Evolutionary conservation across 2,113 vertebrate species (phyloP), one percentile per base, ranked within the genome.

Genomic region (Pampusana beccarii): DNA sequence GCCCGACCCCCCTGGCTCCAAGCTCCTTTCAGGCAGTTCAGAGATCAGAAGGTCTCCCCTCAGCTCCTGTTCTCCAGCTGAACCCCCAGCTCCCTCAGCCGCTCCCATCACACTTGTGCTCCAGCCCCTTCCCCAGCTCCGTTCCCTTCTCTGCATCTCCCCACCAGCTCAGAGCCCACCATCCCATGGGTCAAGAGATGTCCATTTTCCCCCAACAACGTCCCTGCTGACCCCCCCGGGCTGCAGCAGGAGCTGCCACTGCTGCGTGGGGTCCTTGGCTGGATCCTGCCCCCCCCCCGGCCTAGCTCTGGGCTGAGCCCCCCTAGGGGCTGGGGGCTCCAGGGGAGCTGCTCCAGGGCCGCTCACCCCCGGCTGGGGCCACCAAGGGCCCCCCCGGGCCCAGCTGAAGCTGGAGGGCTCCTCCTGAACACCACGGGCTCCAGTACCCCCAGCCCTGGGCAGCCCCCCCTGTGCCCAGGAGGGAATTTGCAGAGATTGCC

Each of bases 171-270:
- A 0, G 48, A 16, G 40, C 34, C 11, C n/a, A 28, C 29, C 20
- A 2, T 6, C 31, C 31, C 40, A 2, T 3, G 21, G 51, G n/a
- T 13, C 23, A 3, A 10, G 29, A 34, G 17, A 5, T 6, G 31
- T 21, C 3, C 10, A 1, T 25, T 17, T 31, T 21, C 48, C 57
- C 28, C 16, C 31, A 16, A 42, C 42, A 5, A 4, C 25, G 12
- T 29, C 28, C 5, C 5, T 11, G 3, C 51, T 18, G 19, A 23
- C 36, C 90, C 50, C 53, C 60, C 15, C 11, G 48, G n/a, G 70
- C 57, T 81, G 87, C 70, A 65, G 60, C 23, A 13, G 66, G 53
- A 71, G 14, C 61, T 26, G 34, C 42, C 16, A 10, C 61, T 28
- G 8, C 58, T 31, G 28, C 54, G 58, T 61, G 82, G 53, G 64